Base-by-base conservation (phyloP, 2,797 vertebrate genomes). In the Mus minutoides region DNA sequence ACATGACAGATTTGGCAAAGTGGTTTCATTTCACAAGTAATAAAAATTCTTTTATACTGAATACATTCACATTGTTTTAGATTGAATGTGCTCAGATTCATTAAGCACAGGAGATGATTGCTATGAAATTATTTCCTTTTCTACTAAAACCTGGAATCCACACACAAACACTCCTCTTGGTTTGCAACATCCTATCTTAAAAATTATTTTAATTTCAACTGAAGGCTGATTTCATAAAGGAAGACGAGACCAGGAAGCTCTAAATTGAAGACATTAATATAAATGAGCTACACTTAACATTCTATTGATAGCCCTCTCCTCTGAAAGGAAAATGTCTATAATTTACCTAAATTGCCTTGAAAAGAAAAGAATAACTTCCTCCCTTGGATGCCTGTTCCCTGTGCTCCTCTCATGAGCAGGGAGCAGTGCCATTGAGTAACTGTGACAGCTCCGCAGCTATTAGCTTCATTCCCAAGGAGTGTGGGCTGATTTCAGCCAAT, bases 341-440 rank as follows among this genome's bases (percentile, higher is more conserved):
- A 95, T 97, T 97, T 97, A 92, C 83, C 71, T 97, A 88, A 97
- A 97, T 96, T 97, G 52, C 88, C 86, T 96, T 90, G 78, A 96
- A 95, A 96, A 54, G 58, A 92, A 95, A 93, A 95, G 85, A 96
- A 93, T 93, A 90, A 82, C 89, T 94, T 97, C 79, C 82, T 95
- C 95, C 52, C 54, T 95, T 92, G 75, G 17, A 58, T 91, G 64
- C 69, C 92, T 97, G 69, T 94, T 97, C 90, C 83, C 86, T 46
- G 75, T 21, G 7, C 92, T 96, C 96, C 93, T 92, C 91, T 96
- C 93, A 95, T 93, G 96, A 96, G 62, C 29, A 95, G 87, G 64
- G 73, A 79, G 56, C 67, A 37, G 88, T 93, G 34, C 88, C 67
- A 88, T 56, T 94, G 92, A 93, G 84, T 95, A 78, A 54, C 90